Base-by-base conservation (phyloP, 2,113 vertebrate genomes). In the Clarias batrachus region DNA sequence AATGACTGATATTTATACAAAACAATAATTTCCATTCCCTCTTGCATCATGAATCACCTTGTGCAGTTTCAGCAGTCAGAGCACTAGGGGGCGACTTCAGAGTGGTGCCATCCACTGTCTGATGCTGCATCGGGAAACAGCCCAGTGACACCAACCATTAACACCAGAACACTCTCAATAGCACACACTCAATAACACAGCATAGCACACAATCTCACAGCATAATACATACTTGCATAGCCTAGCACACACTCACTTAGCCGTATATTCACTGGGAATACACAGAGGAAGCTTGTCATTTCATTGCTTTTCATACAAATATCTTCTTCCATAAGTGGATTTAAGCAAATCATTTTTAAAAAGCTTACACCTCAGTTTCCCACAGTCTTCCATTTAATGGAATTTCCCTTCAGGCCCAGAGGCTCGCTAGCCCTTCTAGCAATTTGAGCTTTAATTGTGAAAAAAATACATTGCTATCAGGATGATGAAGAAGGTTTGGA, bases 81-180 rank as follows among this genome's bases (percentile, higher is more conserved):
- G 94, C 94, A 94, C 93, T 90, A 93, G 94, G 91, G 93, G 94
- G 95, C 92, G 91, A 91, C 94, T 92, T 95, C 90, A 94, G 93
- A 91, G 92, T 59, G 85, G 91, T 62, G 57, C 92, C 91, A 1
- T 94, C 91, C 4, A 93, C 93, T 85, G 92, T 89, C 52, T 90
- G 92, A 93, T 84, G 87, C 94, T 96, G 93, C 84, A 91, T 91
- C 88, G 85, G 88, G 87, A 93, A 93, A 93, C 89, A 88, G 86
- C 71, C 71, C 56, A 56, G 66, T 83, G 59, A 89, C 86, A 89
- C 90, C 86, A 91, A 86, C 90, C 87, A 86, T 57, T 41, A 89
- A 85, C 74, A 91, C 19, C 54, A 86, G 25, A 12, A 71, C 79
- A 71, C 37, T 63, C 52, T 80, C 62, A 85, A 70, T 77, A 83